Evolutionary conservation across 2,797 vertebrate species (phyloP).

Genomic region (Takifugu rubripes): DNA sequence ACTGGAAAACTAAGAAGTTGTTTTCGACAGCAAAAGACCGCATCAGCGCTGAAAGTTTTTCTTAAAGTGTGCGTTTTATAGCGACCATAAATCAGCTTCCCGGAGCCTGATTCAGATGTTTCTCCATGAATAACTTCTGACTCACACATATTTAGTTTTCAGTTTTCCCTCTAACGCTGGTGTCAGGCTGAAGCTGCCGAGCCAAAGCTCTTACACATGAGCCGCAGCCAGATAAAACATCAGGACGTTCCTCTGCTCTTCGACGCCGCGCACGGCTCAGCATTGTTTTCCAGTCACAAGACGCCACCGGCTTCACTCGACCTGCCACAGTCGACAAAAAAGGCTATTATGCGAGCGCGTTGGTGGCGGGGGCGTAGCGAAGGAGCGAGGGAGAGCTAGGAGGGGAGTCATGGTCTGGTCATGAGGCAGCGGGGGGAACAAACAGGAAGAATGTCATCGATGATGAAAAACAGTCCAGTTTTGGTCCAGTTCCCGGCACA

Average conservation of each 20-base stretch:
- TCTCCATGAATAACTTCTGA: too few species aligned
- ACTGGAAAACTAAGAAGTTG: conserved; percentile 21
- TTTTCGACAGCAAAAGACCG: conserved; percentile 16
- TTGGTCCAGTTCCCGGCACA: too few species aligned
- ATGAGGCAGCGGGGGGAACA: not conserved
- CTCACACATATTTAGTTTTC: too few species aligned
- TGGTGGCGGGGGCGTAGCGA: too few species aligned
- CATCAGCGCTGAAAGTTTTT: conserved; percentile 16
- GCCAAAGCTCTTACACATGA: conserved; percentile 6
- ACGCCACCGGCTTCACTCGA: too few species aligned
- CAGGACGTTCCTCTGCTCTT: not conserved
- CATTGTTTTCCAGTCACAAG: not conserved
- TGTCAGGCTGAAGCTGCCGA: conserved; percentile 15
- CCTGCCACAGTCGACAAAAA: too few species aligned
- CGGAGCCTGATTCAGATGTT: too few species aligned
- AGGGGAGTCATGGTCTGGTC: not conserved
- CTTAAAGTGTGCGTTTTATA: too few species aligned
- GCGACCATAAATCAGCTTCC: too few species aligned
- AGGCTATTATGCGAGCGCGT: too few species aligned
- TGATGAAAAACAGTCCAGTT: not conserved
- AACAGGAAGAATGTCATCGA: not conserved
- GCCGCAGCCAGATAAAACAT: conserved; percentile 15
- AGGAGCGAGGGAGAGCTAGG: too few species aligned
- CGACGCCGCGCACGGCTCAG: not conserved
- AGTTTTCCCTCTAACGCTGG: conserved; percentile 12